phyloP scores from a whole-genome alignment of 2,113 vertebrate genomes.

The Pollachius pollachius region DNA sequence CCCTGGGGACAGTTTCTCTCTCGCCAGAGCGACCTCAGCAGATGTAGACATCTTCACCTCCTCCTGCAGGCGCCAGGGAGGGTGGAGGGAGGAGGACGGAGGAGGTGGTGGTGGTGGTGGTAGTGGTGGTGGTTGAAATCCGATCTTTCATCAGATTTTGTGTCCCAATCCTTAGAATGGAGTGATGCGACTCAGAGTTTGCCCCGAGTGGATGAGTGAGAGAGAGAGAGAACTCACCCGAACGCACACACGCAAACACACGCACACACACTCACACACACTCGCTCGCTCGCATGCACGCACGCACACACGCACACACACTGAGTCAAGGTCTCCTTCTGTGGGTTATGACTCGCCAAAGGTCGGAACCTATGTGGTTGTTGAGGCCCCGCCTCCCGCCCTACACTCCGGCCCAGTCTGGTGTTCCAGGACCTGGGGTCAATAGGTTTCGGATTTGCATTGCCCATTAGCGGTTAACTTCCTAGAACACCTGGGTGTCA shows the following conservation, averaged over 20 bases:
- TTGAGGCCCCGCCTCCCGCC: neutral
- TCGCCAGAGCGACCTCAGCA: conserved; percentile 10
- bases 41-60: conserved; percentile 24
- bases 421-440: conserved; percentile 15
- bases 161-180: conserved; percentile 23
- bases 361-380: neutral
- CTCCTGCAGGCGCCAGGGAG: neutral
- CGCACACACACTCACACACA: too few species aligned
- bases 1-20: too few species aligned
- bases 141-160: conserved; percentile 47
- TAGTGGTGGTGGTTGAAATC: conserved; percentile 40
- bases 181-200: conserved; percentile 20
- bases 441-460: conserved; percentile 41
- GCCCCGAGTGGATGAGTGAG: neutral
- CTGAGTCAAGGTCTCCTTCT: neutral
- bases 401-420: conserved; percentile 4
- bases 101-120: neutral
- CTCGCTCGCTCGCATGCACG: too few species aligned
- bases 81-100: neutral
- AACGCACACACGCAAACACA: too few species aligned
- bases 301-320: neutral
- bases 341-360: neutral
- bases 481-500: conserved; percentile 11
- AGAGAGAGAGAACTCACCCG: neutral
- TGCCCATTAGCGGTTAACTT: neutral